Evolutionary conservation across 1,140 invertebrate genomes (phyloP).

Genomic region (Trypoxylus dichotomus): DNA sequence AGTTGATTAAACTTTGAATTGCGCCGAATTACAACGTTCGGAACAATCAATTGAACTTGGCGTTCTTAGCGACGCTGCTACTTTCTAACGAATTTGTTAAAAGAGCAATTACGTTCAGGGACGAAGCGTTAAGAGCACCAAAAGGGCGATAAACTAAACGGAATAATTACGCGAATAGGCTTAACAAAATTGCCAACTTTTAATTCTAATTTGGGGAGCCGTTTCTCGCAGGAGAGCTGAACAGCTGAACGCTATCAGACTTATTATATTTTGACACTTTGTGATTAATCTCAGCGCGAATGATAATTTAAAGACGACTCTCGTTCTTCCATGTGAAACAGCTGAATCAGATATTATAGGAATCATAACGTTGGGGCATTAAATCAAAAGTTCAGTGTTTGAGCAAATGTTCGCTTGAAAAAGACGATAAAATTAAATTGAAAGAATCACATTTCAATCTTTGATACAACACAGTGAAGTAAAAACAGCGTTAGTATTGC

Average conservation of each 20-base stretch:
- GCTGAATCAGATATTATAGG: conserved; percentile 2
- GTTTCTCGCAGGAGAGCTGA: background rate
- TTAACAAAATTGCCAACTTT: conserved; percentile 21
- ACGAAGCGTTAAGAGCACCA: background rate
- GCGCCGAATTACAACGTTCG: conserved; percentile 11
- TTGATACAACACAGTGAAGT: too few species aligned
- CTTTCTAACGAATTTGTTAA: conserved; percentile 24
- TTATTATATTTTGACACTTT: conserved; percentile 8
- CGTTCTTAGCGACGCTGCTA: background rate
- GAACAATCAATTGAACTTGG: conserved; percentile 18
- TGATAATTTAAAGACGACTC: conserved; percentile 10
- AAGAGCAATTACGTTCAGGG: conserved; percentile 8
- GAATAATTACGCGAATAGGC: conserved; percentile 23
- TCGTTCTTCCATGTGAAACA: background rate
- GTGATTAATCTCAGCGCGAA: conserved; percentile 2
- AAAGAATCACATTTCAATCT: too few species aligned
- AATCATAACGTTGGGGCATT: background rate
- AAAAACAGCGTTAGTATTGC: too few species aligned
- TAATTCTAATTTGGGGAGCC: conserved; percentile 11
- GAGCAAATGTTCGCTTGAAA: background rate
- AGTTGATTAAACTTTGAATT: conserved; percentile 8
- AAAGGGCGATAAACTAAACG: conserved; percentile 16
- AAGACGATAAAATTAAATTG: background rate
- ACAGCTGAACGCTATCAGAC: background rate
- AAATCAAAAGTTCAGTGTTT: background rate